phyloP scores from a whole-genome alignment of 2,888 invertebrate genomes.

The Euspilapteryx auroguttella region DNA sequence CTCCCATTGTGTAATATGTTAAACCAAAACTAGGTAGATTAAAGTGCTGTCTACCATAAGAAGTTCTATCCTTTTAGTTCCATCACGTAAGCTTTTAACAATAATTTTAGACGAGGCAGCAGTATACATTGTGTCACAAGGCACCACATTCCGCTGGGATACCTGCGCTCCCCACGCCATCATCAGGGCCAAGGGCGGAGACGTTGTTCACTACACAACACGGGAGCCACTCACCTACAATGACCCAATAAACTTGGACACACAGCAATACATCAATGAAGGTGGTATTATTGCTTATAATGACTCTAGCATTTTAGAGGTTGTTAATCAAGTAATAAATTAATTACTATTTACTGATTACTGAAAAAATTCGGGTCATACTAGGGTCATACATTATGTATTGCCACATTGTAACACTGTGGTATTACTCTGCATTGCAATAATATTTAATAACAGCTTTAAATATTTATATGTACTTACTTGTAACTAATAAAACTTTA shows the following conservation, averaged over 20 bases:
- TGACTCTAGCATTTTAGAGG: slow-evolving; percentile 16
- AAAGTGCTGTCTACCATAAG: too few relatives aligned
- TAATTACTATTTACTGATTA: not conserved
- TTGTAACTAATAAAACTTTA: too few relatives aligned
- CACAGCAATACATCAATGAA: slow-evolving; percentile 31
- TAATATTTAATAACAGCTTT: too few relatives aligned
- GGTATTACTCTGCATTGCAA: too few relatives aligned
- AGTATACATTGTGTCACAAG: slow-evolving; percentile 76
- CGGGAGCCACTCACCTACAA: slow-evolving; percentile 29
- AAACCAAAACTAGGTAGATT: too few relatives aligned
- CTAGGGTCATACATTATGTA: too few relatives aligned
- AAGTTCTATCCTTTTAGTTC: too few relatives aligned
- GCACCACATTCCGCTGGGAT: slow-evolving; percentile 89
- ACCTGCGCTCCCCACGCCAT: slow-evolving; percentile 91
- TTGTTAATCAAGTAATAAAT: slow-evolving; percentile 16
- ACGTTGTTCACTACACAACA: slow-evolving; percentile 38
- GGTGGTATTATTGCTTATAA: slow-evolving; percentile 37
- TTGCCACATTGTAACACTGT: too few relatives aligned
- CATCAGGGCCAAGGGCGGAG: slow-evolving; percentile 77
- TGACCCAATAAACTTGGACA: slow-evolving; percentile 18
- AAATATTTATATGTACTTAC: too few relatives aligned
- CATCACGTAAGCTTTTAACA: too few relatives aligned
- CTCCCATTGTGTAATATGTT: too few relatives aligned
- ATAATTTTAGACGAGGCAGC: slow-evolving; percentile 47
- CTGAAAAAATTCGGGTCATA: too few relatives aligned